phyloP scores from a whole-genome alignment of 2,797 vertebrate genomes.

The Choloepus didactylus region DNA sequence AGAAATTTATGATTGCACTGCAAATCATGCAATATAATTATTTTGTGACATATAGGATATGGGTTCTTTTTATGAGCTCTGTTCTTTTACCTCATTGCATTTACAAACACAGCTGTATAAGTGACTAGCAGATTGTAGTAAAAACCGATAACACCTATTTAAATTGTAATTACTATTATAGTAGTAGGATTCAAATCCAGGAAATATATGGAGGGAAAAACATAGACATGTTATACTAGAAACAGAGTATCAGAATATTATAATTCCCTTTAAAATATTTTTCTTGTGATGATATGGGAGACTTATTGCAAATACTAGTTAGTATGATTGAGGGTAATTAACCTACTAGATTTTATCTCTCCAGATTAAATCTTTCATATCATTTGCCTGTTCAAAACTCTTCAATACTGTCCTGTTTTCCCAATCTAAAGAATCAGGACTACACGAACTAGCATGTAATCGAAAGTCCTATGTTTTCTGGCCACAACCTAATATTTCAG shows the following conservation, averaged over 20 bases:
- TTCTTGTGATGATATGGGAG: neutral
- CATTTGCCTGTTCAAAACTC: neutral
- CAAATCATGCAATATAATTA: slow-evolving; percentile 43
- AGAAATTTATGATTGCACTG: slow-evolving; percentile 31
- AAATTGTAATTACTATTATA: neutral
- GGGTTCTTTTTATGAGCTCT: neutral
- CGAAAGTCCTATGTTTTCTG: neutral
- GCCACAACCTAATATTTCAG: neutral
- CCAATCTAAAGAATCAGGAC: neutral
- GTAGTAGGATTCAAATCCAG: neutral
- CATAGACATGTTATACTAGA: neutral
- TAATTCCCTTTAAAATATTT: neutral
- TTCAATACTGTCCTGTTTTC: neutral
- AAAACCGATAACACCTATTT: neutral
- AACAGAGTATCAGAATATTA: neutral
- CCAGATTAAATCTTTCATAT: neutral
- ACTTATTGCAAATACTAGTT: neutral
- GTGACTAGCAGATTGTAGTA: neutral
- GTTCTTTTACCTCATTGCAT: neutral
- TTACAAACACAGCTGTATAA: neutral
- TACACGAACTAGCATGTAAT: neutral
- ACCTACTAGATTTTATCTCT: neutral
- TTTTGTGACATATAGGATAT: slow-evolving; percentile 45
- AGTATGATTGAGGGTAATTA: neutral
- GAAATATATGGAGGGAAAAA: neutral